phyloP scores from a whole-genome alignment of 2,888 invertebrate species.

The Carterocephalus palaemon region DNA sequence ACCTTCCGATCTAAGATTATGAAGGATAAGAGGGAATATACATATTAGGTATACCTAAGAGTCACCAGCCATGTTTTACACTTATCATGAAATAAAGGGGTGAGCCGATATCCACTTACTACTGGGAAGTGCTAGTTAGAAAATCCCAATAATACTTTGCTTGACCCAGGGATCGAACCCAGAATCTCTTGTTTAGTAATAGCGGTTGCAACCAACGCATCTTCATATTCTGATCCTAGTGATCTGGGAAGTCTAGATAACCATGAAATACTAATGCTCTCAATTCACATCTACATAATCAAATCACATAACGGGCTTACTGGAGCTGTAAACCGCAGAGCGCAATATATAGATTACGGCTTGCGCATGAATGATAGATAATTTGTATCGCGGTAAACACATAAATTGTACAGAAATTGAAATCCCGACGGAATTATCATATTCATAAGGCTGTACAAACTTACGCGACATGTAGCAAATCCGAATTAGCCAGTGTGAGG shows the following conservation, averaged over 20 bases:
- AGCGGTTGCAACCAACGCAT: too few relatives aligned
- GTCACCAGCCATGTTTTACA: too few relatives aligned
- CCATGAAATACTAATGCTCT: too few relatives aligned
- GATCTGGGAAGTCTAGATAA: not conserved
- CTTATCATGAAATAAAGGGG: too few relatives aligned
- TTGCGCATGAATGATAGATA: conserved; percentile 9
- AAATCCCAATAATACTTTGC: too few relatives aligned
- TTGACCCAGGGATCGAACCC: too few relatives aligned
- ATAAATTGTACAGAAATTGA: conserved; percentile 32
- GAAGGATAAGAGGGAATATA: conserved; percentile 21
- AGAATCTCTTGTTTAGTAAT: too few relatives aligned
- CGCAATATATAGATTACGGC: conserved; percentile 20
- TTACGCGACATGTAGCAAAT: conserved; percentile 70
- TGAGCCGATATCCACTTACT: too few relatives aligned
- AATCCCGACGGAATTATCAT: conserved; percentile 40
- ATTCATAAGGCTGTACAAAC: conserved; percentile 46
- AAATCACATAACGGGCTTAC: conserved; percentile 17
- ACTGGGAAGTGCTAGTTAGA: too few relatives aligned
- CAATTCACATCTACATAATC: conserved; percentile 4
- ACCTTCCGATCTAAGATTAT: conserved; percentile 57
- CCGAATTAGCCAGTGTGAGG: conserved; percentile 64
- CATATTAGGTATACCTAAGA: too few relatives aligned
- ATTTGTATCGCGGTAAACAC: conserved; percentile 16
- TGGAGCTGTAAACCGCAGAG: conserved; percentile 7
- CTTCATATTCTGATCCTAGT: too few relatives aligned